A percentile compares a stretch with the other conserved stretches of the same genome.
Conservation (phyloP, 2,113 vertebrate genomes). For the Salvelinus alpinus region DNA sequence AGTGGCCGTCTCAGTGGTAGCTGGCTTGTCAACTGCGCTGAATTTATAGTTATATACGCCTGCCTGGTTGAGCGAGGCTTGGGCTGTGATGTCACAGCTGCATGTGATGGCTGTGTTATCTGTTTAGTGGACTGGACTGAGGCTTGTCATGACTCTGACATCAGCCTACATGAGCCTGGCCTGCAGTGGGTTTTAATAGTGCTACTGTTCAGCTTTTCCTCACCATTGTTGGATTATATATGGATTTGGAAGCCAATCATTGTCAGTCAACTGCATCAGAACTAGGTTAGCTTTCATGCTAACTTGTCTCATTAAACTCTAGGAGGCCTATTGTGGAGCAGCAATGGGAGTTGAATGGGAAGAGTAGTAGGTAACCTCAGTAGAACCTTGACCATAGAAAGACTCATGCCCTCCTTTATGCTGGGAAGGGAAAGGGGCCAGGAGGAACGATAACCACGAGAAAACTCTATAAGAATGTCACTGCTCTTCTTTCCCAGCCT, state of each 20-base stretch:
- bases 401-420: slow-evolving; percentile 48
- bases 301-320: slow-evolving; percentile 28
- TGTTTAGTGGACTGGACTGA: slow-evolving; percentile 51
- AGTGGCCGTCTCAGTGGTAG: slow-evolving; percentile 10
- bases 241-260: background rate
- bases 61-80: slow-evolving; percentile 36
- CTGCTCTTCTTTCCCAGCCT: slow-evolving; percentile 3
- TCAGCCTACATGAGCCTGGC: slow-evolving; percentile 35
- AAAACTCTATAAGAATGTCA: slow-evolving; percentile 10
- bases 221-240: too few relatives aligned
- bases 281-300: background rate
- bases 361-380: slow-evolving; percentile 45
- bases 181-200: background rate
- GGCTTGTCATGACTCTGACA: slow-evolving; percentile 58
- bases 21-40: slow-evolving; percentile 45
- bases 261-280: background rate
- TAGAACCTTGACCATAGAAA: slow-evolving; percentile 34
- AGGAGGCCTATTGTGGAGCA: slow-evolving; percentile 32
- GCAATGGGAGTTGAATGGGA: slow-evolving; percentile 44
- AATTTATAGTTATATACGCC: slow-evolving; percentile 47
- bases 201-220: slow-evolving; percentile 13
- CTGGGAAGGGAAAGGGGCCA: slow-evolving; percentile 48
- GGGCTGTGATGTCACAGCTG: slow-evolving; percentile 26
- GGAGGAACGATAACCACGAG: slow-evolving; percentile 34
- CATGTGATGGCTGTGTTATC: slow-evolving; percentile 44